Conservation (phyloP, 2,797 vertebrate genomes). For the Rachycentron canadum region DNA sequence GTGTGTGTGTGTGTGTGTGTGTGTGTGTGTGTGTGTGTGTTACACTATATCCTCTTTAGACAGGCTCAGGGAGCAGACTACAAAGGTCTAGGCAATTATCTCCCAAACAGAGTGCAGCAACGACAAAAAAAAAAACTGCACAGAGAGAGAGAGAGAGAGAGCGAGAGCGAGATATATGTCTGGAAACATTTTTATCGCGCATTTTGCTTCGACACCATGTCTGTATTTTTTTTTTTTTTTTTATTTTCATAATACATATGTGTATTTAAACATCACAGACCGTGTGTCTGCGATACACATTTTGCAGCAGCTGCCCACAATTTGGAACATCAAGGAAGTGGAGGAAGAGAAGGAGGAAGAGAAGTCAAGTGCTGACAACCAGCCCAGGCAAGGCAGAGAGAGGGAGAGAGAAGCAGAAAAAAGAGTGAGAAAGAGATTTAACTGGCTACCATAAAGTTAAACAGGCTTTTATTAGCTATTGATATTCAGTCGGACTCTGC, state of each 20-base stretch:
- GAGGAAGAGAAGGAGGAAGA: too few relatives aligned
- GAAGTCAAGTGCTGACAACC: too few relatives aligned
- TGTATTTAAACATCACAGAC: not conserved
- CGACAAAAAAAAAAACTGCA: slow-evolving; percentile 41
- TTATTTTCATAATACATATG: not conserved
- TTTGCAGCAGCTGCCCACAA: not conserved
- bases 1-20: slow-evolving; percentile 11
- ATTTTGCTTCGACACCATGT: not conserved
- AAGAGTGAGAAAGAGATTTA: too few relatives aligned
- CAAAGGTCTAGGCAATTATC: slow-evolving; percentile 66
- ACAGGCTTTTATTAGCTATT: too few relatives aligned
- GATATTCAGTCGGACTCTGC: too few relatives aligned
- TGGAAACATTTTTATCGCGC: not conserved
- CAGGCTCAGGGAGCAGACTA: slow-evolving; percentile 42
- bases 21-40: slow-evolving; percentile 26
- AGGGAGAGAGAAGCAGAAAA: too few relatives aligned
- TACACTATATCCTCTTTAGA: slow-evolving; percentile 37
- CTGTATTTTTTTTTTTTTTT: not conserved
- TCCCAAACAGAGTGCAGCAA: slow-evolving; percentile 50
- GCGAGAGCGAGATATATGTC: not conserved
- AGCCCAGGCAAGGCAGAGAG: too few relatives aligned
- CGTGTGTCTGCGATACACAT: too few relatives aligned
- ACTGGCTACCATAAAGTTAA: too few relatives aligned
- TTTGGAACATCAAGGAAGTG: not conserved
- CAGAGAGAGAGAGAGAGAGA: not conserved